Evolutionary conservation across 2,888 invertebrate species (phyloP), one percentile per base, ranked within the genome.

Genomic region (Agrochola litura): DNA sequence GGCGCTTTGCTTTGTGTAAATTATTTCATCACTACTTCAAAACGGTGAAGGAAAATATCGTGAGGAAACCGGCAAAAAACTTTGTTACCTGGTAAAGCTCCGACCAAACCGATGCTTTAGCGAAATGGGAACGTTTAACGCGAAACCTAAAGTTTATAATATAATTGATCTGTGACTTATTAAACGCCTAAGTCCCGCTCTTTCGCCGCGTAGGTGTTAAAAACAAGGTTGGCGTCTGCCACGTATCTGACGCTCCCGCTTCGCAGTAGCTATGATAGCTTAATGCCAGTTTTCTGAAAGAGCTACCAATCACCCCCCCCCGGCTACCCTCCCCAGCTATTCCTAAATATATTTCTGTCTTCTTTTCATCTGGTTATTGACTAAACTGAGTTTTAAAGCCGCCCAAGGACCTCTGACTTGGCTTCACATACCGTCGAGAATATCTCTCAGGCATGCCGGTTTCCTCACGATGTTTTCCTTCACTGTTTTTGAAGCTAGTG

Each of bases 171-270:
- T 52, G 56, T 64, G 49, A 64, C 54, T 81, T 64, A 43, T 52
- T 43, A 73, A 71, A 81, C 64, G 61, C 61, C 71, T 49, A 19
- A 54, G 56, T 58, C 49, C 25, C 41, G 58, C 43, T 72, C 22
- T 58, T 66, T 60, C 14, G 30, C 30, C 49, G 56, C 49, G 73
- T 65, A 52, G 81, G 81, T 81, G 73, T 80, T 81, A 81, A 73
- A 80, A 81, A 81, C 49, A 52, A 65, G 64, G 52, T 72, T 64
- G 49, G 22, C 61, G 49, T 81, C 56, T 81, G 49, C 30, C n/a
- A 41, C 9, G 30, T n/a, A 49, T 58, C 30, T 30, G 30, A 22
- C 30, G 64, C 12, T 63, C 56, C 25, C 52, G 43, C 25, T 43
- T 81, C 10, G 10, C 16, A 19, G 30, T 63, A 30, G n/a, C 19